Evolutionary conservation across 2,797 vertebrate genomes (phyloP), one percentile per base, ranked within the genome.

Genomic region (Naso thynnoides): DNA sequence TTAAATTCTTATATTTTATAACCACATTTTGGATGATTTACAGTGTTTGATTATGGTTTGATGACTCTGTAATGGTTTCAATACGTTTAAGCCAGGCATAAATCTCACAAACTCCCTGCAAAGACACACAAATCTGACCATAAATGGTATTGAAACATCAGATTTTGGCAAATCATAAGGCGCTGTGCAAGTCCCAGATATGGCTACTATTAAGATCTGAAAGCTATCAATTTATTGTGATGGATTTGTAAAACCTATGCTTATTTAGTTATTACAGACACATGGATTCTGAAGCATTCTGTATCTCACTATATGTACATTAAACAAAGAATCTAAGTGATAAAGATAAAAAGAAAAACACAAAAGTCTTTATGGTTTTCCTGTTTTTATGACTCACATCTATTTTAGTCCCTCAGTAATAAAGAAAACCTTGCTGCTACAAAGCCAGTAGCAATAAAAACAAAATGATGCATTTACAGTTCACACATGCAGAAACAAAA

Each of bases 81-180:
- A 19, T 74, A 49, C 65, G 41, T 81, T 74, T 79, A 26, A 67
- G 61, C 52, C 36, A 69, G 56, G 26, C 79, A 84, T 89, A 91
- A 91, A 86, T 92, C 89, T 88, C 76, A 72, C 57, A 48, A 79
- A 65, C 45, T 31, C 69, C 27, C 42, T 60, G 54, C 57, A 81
- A 70, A 45, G 49, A 63, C 62, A 55, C 71, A 58, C 73, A 55
- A 72, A 39, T 76, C 48, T 76, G 75, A 78, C 92, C 82, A 84
- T 93, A 91, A 86, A 93, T 86, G 84, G 89, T 74, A 52, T 53
- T 4, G 13, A 21, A 73, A 58, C 58, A 81, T 73, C 49, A 74
- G 65, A 83, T 83, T 83, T 78, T 88, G 84, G 88, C 79, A 80
- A 81, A 84, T 54, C 47, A 70, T 82, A 24, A 13, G n/a, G 3